Evolutionary conservation across 2,888 invertebrate genomes (phyloP).

Genomic region (Ferrisia virgata): DNA sequence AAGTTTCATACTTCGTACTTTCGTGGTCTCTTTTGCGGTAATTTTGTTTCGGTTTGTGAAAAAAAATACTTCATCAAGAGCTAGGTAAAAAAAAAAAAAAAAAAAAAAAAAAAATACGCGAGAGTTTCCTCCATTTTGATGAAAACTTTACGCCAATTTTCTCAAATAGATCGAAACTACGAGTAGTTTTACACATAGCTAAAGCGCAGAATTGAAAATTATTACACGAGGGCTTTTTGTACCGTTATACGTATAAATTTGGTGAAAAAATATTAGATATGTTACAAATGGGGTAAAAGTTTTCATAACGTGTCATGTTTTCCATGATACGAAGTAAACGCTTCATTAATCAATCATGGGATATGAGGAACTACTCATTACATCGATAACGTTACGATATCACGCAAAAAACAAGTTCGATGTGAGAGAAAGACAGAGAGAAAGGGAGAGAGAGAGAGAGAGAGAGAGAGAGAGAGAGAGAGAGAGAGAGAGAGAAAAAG

Average conservation of each 20-base stretch:
- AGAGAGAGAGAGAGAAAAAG: not conserved
- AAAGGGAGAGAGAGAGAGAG: not conserved
- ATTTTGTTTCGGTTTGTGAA: not conserved
- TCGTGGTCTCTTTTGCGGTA: not conserved
- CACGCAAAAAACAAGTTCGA: slow-evolving; percentile 16
- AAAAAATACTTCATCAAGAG: not conserved
- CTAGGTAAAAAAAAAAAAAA: not conserved
- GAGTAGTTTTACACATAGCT: not conserved
- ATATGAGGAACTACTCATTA: slow-evolving; percentile 15
- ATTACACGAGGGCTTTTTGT: not conserved
- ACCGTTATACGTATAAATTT: too few species aligned
- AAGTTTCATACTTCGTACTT: not conserved
- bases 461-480: too few species aligned
- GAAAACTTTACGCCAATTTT: slow-evolving; percentile 12
- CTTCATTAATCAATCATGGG: slow-evolving; percentile 26
- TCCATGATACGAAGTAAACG: not conserved
- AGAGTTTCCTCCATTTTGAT: not conserved
- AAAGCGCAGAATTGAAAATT: not conserved
- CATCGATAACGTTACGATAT: slow-evolving; percentile 20
- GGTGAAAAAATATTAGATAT: not conserved
- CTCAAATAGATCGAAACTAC: not conserved
- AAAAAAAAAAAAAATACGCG: not conserved
- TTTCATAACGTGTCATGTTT: slow-evolving; percentile 6
- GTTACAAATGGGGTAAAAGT: not conserved
- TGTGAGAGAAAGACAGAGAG: not conserved